phyloP scores from a whole-genome alignment of 2,888 invertebrate species.

The Venusia cambrica region DNA sequence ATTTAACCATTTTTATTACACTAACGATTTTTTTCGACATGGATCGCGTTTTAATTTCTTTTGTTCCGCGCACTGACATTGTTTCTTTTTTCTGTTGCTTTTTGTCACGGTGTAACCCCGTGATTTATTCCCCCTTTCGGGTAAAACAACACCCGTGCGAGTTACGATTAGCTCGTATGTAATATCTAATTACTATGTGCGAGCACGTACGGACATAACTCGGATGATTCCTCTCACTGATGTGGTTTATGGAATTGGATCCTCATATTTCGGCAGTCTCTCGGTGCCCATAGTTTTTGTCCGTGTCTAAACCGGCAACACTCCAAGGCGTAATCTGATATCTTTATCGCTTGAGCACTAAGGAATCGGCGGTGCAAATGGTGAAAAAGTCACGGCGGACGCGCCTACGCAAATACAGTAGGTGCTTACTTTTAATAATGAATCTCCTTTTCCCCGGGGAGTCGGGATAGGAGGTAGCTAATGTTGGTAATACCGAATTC shows the following conservation, averaged over 20 bases:
- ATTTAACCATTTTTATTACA: constrained; percentile 76
- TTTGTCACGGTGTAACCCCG: constrained; percentile 65
- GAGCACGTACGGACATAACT: constrained; percentile 78
- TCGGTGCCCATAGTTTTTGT: constrained; percentile 66
- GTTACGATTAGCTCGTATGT: constrained; percentile 77
- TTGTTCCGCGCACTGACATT: constrained; percentile 74
- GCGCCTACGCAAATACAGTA: constrained; percentile 48
- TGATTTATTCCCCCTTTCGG: constrained; percentile 78
- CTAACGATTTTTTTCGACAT: constrained; percentile 76
- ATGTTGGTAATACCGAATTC: constrained; percentile 76
- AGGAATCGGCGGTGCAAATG: constrained; percentile 39
- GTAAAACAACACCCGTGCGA: constrained; percentile 80
- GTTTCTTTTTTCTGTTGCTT: constrained; percentile 66
- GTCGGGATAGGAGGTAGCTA: constrained; percentile 55
- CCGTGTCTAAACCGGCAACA: constrained; percentile 56
- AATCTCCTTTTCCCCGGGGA: constrained; percentile 45
- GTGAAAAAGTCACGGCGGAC: constrained; percentile 37
- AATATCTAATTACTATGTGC: constrained; percentile 80
- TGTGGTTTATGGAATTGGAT: constrained; percentile 80
- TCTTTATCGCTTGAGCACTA: constrained; percentile 51
- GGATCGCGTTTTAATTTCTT: constrained; percentile 75
- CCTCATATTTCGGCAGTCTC: constrained; percentile 79
- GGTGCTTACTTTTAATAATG: constrained; percentile 47
- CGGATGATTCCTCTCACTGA: constrained; percentile 71
- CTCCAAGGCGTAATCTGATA: constrained; percentile 64